phyloP scores from a whole-genome alignment of 2,113 vertebrate genomes.

The Ptilonorhynchus violaceus region DNA sequence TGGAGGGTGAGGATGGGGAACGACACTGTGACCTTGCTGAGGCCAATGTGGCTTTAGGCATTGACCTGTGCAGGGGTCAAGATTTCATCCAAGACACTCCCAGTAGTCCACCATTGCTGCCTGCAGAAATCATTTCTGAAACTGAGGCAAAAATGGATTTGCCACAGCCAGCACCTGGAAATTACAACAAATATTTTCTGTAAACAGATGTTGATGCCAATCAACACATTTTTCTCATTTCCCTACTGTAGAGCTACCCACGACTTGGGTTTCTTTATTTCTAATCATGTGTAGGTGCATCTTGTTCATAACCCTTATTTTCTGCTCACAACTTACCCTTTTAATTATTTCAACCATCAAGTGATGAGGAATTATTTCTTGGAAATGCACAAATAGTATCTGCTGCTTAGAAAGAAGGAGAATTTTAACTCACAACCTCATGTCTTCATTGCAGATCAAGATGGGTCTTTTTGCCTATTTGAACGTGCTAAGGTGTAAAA shows the following conservation, averaged over 20 bases:
- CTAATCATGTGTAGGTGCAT: neutral
- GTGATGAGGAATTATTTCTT: neutral
- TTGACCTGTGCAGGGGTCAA: neutral
- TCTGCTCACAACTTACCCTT: neutral
- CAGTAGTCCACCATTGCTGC: neutral
- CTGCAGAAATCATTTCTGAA: neutral
- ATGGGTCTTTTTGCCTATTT: neutral
- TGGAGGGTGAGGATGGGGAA: neutral
- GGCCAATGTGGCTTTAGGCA: neutral
- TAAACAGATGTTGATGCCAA: neutral
- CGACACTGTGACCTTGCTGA: neutral
- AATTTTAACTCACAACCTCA: neutral
- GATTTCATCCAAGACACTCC: too few species aligned
- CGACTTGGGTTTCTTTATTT: neutral
- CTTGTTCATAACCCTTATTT: neutral
- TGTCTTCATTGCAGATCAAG: conserved; percentile 29
- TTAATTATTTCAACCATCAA: neutral
- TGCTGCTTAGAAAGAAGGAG: neutral
- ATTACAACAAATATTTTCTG: neutral
- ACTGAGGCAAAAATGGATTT: neutral
- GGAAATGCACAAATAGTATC: neutral
- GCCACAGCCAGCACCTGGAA: neutral
- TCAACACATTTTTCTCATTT: neutral
- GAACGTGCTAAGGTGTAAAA: neutral
- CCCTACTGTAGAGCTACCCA: neutral